Conservation (phyloP, 2,797 vertebrate genomes). For the Acipenser oxyrinchus region DNA sequence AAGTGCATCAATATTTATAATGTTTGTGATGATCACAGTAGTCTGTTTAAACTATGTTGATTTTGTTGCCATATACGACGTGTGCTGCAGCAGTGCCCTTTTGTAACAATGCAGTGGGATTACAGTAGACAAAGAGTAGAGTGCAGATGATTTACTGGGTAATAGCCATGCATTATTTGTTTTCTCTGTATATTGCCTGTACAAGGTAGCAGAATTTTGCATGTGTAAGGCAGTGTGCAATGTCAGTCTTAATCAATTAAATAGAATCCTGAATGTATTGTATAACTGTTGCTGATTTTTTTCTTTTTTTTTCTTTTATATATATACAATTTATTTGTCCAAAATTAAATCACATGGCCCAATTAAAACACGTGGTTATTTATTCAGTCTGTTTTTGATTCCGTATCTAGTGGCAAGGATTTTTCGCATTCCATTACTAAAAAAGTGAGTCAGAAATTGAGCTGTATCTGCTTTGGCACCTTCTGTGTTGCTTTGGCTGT, state of each 20-base stretch:
- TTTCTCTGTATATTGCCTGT: slow-evolving; percentile 27
- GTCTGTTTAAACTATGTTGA: too few relatives aligned
- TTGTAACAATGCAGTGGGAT: slow-evolving; percentile 37
- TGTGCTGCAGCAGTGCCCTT: slow-evolving; percentile 28
- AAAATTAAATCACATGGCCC: too few relatives aligned
- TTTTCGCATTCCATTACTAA: too few relatives aligned
- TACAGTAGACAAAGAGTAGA: slow-evolving; percentile 44
- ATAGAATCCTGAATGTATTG: slow-evolving; percentile 28
- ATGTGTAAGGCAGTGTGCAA: too few relatives aligned
- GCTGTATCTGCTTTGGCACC: slow-evolving; percentile 38
- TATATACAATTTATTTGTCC: slow-evolving; percentile 18
- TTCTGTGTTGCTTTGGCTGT: neutral
- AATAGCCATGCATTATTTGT: slow-evolving; percentile 52
- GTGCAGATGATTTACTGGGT: slow-evolving; percentile 43
- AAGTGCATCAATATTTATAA: too few relatives aligned
- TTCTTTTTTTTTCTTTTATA: slow-evolving; percentile 37
- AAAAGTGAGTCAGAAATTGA: slow-evolving; percentile 23
- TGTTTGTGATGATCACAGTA: too few relatives aligned
- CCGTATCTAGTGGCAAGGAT: too few relatives aligned
- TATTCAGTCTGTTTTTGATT: too few relatives aligned
- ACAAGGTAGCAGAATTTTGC: too few relatives aligned
- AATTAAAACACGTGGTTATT: too few relatives aligned
- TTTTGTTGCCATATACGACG: neutral
- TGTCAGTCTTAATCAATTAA: slow-evolving; percentile 19
- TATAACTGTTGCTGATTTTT: slow-evolving; percentile 32